Percentiles rank a stretch among this genome's conserved stretches.
These are phyloP conservation scores for Elysia chlorotica DNA, from an alignment of 1,140 invertebrate genomes.

Conservation along the genomic window DNA sequence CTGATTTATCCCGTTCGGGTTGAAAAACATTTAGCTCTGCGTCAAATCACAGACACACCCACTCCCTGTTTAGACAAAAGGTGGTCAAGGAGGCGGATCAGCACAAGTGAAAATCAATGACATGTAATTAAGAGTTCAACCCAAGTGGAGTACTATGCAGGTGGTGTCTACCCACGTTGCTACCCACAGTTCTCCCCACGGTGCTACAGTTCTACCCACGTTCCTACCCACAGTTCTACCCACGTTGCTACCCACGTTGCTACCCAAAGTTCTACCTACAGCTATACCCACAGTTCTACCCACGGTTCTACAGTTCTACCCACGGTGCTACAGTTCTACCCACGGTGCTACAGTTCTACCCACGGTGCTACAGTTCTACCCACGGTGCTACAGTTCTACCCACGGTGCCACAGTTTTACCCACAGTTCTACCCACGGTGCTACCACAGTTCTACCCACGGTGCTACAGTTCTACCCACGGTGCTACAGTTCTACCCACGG, in stretches of 20 bases:
- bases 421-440: not conserved
- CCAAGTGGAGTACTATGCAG: too few species aligned
- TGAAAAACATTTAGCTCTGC: not conserved
- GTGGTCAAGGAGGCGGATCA: not conserved
- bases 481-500: not conserved
- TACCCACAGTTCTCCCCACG: not conserved
- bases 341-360: too few species aligned
- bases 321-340: too few species aligned
- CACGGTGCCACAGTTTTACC: too few species aligned
- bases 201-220: not conserved
- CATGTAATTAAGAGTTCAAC: too few species aligned
- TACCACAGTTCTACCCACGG: not conserved
- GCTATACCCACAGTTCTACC: conserved; percentile 61
- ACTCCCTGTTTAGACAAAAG: not conserved
- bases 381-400: too few species aligned
- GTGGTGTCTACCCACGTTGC: not conserved
- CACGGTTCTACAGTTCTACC: conserved; percentile 58
- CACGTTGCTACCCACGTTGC: not conserved
- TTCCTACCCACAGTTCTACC: not conserved
- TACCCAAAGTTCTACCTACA: conserved; percentile 32
- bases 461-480: not conserved
- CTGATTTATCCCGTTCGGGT: not conserved
- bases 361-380: too few species aligned
- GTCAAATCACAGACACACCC: not conserved
- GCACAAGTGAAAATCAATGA: not conserved